These are phyloP conservation scores for Podilymbus podiceps DNA, from an alignment of 2,113 vertebrate species.

Conservation along the genomic window DNA sequence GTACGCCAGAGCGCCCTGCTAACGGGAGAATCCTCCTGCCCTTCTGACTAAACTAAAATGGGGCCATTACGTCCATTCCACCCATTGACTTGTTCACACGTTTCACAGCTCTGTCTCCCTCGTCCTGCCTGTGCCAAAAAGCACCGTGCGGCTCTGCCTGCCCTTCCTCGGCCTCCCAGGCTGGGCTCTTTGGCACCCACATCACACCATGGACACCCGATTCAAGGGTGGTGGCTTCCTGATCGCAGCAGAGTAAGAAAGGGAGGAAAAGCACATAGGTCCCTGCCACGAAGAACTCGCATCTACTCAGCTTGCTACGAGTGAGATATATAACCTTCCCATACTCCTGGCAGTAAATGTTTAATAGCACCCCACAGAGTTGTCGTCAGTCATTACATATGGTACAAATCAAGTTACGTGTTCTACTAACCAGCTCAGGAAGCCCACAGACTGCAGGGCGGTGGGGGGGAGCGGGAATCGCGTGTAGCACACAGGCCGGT, in stretches of 20 bases:
- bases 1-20: not conserved
- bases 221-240: not conserved
- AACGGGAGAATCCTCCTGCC: not conserved
- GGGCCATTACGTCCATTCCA: not conserved
- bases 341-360: conserved; percentile 24
- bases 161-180: not conserved
- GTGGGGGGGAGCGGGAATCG: not conserved
- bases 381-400: conserved; percentile 40
- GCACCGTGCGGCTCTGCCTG: not conserved
- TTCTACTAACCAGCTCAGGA: conserved; percentile 37
- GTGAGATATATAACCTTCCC: conserved; percentile 27
- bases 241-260: fast-evolving
- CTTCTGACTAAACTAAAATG: not conserved
- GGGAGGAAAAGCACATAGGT: not conserved
- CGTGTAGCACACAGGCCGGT: not conserved
- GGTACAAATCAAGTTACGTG: conserved; percentile 58
- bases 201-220: not conserved
- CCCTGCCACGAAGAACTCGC: not conserved
- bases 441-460: conserved; percentile 17
- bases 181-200: not conserved
- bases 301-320: not conserved
- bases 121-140: not conserved
- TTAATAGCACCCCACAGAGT: conserved; percentile 56
- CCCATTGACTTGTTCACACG: not conserved
- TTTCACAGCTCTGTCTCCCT: not conserved